Conservation (phyloP, 2,888 invertebrate genomes). For the Rotaria macrura region DNA sequence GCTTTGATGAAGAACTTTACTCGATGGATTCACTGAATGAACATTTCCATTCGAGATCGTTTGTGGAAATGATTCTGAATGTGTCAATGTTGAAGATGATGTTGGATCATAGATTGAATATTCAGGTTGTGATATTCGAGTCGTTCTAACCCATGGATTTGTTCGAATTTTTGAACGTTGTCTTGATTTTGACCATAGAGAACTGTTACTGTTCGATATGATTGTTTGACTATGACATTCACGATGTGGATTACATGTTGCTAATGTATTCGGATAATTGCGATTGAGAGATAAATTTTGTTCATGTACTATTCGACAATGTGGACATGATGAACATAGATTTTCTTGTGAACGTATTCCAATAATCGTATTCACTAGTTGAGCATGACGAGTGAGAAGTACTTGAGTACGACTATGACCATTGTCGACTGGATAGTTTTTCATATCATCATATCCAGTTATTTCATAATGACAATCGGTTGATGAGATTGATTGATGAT, state of each 20-base stretch:
- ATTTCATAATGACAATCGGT: neutral
- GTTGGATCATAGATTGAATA: neutral
- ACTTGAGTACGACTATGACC: neutral
- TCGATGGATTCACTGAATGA: neutral
- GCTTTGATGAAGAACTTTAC: neutral
- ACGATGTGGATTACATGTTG: neutral
- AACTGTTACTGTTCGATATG: neutral
- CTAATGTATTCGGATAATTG: neutral
- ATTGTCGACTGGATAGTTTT: neutral
- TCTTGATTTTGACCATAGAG: neutral
- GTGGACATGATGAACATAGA: neutral
- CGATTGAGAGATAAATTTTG: neutral
- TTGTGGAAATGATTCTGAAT: constrained; percentile 15
- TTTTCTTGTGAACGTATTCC: neutral
- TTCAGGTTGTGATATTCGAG: neutral
- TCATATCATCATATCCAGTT: neutral
- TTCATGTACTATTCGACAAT: neutral
- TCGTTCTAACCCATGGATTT: neutral
- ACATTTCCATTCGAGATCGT: neutral
- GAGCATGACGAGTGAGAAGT: neutral
- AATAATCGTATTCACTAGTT: neutral
- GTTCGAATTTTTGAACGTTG: constrained; percentile 15
- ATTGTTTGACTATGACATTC: neutral
- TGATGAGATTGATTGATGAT: neutral
- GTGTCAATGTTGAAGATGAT: neutral